These are phyloP conservation scores for Acrobasis repandana DNA, from an alignment of 2,888 invertebrate species.

Conservation along the genomic window DNA sequence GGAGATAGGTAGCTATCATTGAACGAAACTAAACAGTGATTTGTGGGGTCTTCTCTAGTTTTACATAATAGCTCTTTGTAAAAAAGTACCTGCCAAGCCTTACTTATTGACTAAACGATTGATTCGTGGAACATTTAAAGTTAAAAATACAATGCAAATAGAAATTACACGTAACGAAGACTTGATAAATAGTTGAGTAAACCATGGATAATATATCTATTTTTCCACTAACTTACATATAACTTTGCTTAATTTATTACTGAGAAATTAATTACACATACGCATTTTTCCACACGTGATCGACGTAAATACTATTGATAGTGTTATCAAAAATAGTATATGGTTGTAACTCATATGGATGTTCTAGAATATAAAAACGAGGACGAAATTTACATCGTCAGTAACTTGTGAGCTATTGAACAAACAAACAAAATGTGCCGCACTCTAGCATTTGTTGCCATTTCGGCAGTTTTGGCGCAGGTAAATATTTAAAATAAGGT, in stretches of 20 bases:
- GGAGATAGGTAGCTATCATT: too few relatives aligned
- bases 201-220: background rate
- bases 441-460: background rate
- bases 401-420: background rate
- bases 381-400: background rate
- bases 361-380: background rate
- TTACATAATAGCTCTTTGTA: too few relatives aligned
- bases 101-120: too few relatives aligned
- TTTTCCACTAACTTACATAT: background rate
- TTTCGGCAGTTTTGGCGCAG: slow-evolving; percentile 12
- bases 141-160: too few relatives aligned
- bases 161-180: background rate
- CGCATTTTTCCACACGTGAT: background rate
- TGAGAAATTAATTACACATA: background rate
- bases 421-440: slow-evolving; percentile 1
- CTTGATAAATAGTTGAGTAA: background rate
- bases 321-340: background rate
- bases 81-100: too few relatives aligned
- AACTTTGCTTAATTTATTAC: background rate
- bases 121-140: too few relatives aligned
- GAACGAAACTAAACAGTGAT: too few relatives aligned
- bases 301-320: background rate
- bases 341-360: background rate
- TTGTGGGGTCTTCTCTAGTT: too few relatives aligned
- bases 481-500: background rate